Conservation (phyloP, 37 sponge, comb jelly and placozoan genomes). For the Eunapius fragilis region DNA sequence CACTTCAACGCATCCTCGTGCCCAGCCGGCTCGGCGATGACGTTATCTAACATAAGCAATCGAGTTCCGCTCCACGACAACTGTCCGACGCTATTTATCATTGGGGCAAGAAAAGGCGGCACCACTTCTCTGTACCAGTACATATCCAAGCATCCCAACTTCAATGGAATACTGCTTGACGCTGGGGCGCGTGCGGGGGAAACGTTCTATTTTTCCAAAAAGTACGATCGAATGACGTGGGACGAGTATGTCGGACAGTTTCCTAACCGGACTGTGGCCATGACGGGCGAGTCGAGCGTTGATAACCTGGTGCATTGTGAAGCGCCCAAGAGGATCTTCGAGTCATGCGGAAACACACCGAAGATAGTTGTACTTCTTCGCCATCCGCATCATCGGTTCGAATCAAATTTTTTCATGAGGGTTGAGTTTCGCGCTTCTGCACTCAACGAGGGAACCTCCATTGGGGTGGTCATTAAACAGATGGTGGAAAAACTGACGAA, state of each 20-base stretch:
- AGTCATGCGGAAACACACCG: constrained; percentile 59
- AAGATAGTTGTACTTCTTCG: constrained; percentile 66
- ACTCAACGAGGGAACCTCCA: not conserved
- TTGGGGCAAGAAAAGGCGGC: constrained; percentile 84
- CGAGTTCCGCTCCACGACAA: constrained; percentile 41
- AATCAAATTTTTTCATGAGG: constrained; percentile 69
- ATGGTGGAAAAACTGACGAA: constrained; percentile 11
- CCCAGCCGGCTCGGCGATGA: constrained; percentile 41
- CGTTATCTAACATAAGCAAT: not conserved
- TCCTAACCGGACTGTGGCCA: not conserved
- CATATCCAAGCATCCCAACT: constrained; percentile 78
- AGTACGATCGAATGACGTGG: constrained; percentile 51
- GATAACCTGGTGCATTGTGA: constrained; percentile 45
- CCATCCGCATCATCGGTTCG: constrained; percentile 52
- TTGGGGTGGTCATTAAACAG: constrained; percentile 23
- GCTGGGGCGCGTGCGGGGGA: constrained; percentile 59
- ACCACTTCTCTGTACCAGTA: constrained; percentile 82
- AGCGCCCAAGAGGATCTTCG: constrained; percentile 51
- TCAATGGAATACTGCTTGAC: constrained; percentile 64
- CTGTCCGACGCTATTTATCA: constrained; percentile 83
- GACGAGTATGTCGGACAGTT: constrained; percentile 33
- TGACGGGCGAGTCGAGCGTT: constrained; percentile 74
- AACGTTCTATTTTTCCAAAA: constrained; percentile 63
- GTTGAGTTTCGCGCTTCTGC: not conserved
- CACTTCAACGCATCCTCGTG: constrained; percentile 37